These are phyloP conservation scores for Leptura quadrifasciata DNA, from an alignment of 2,888 invertebrate genomes.

Conservation along the genomic window DNA sequence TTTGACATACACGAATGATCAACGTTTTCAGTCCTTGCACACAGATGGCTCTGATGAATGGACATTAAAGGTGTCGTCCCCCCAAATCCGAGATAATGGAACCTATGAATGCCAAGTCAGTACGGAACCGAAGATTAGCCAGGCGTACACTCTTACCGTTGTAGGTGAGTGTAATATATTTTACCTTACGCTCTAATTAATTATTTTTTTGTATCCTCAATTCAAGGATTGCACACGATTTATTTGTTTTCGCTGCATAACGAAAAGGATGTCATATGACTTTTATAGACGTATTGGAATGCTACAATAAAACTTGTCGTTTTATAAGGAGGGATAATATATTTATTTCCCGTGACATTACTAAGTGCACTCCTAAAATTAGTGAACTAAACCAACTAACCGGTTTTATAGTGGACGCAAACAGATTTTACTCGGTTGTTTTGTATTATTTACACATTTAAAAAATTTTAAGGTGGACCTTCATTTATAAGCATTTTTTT, in stretches of 20 bases:
- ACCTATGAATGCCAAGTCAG: slow-evolving; percentile 87
- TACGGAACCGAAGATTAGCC: slow-evolving; percentile 86
- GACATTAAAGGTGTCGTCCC: slow-evolving; percentile 82
- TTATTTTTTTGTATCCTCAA: background rate
- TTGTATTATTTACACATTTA: too few relatives aligned
- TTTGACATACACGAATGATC: slow-evolving; percentile 84
- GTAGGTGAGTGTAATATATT: slow-evolving; percentile 79
- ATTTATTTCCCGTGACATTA: background rate
- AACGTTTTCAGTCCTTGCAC: slow-evolving; percentile 83
- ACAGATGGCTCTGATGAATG: slow-evolving; percentile 84
- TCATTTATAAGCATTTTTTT: too few relatives aligned
- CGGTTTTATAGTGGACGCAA: too few relatives aligned
- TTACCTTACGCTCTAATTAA: slow-evolving; percentile 10
- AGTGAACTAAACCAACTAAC: too few relatives aligned
- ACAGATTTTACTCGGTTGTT: too few relatives aligned
- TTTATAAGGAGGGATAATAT: background rate
- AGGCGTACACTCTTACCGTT: slow-evolving; percentile 84
- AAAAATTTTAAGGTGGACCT: too few relatives aligned
- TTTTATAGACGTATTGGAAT: background rate
- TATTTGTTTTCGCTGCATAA: background rate
- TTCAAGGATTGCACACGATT: background rate
- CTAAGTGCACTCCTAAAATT: too few relatives aligned
- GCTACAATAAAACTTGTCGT: background rate
- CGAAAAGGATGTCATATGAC: background rate
- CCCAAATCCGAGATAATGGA: slow-evolving; percentile 82